Evolutionary conservation across 2,888 invertebrate genomes (phyloP), one percentile per base, ranked within the genome.

Genomic region (Dioctria linearis): DNA sequence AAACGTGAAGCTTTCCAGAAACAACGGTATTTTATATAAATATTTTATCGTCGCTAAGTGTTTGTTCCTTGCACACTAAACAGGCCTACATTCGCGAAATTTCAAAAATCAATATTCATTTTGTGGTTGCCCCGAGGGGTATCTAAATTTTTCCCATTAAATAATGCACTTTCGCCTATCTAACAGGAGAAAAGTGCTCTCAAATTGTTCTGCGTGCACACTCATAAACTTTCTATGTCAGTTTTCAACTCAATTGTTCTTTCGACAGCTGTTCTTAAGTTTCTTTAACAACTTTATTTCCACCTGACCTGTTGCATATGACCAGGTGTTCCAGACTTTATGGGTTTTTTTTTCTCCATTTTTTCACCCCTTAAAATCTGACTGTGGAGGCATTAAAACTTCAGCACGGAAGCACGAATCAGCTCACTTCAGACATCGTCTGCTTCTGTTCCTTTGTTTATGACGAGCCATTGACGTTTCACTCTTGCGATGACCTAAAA

Each of bases 231-330:
- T 76, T 63, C 63, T 40, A 63, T 63, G 76, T 42, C 76, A 49
- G 76, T 63, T 63, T 76, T 63, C 76, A 76, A 76, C 63, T 63
- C 76, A 63, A 76, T 76, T 76, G 76, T 76, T 76, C 63, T 76
- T 76, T 76, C 76, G 76, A 76, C 76, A 76, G 76, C 46, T 76
- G 76, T 63, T 76, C 76, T 76, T 46, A 76, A 76, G 63, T 76
- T 76, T 76, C 76, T 76, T 76, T 63, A 76, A 76, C 76, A 76
- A 76, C 76, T 76, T 76, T 76, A 63, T 76, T 76, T 76, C 76
- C 76, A 63, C 63, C 51, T 76, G 49, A 63, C 76, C 76, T 76
- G 76, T 76, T 76, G 76, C 76, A 76, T 63, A 49, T 61, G 63
- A 61, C 63, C 76, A 61, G 76, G 63, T 76, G 76, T 57, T 75